phyloP scores from a whole-genome alignment of 2,113 vertebrate genomes.

The pig (Sus scrofa) region T2T-Sscrofa CM000817.6:78947001-78947500 shows the following conservation, averaged over 20 bases:
- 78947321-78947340: no score
- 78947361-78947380: background rate
- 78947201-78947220: accelerated
- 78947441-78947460: background rate
- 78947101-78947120: background rate
- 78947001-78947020: background rate
- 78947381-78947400: background rate
- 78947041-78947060: background rate
- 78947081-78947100: background rate
- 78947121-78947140: accelerated
- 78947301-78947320: background rate
- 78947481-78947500: background rate
- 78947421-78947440: background rate
- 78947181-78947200: background rate
- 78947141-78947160: background rate
- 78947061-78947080: background rate
- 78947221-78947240: background rate
- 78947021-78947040: background rate
- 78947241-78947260: background rate
- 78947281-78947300: background rate
- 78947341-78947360: background rate
- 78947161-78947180: accelerated
- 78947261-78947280: background rate
- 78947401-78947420: accelerated
- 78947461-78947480: background rate